Evolutionary conservation across 2,888 invertebrate genomes (phyloP).

Genomic region (Drosophila monieri): DNA sequence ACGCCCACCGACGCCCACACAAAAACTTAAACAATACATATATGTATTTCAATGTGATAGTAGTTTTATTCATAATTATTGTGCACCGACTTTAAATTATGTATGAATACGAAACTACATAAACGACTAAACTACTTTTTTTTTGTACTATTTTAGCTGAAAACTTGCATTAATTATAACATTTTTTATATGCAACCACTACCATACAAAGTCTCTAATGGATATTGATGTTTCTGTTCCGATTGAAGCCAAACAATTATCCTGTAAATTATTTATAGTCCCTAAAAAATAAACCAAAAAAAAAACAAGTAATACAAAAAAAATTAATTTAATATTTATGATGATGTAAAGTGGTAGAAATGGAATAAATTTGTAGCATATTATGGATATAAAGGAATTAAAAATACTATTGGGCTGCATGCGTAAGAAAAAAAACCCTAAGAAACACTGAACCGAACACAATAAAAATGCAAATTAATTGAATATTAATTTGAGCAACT

Average conservation of each 20-base stretch:
- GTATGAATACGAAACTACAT: slow-evolving; percentile 13
- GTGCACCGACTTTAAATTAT: slow-evolving; percentile 43
- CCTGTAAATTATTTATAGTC: slow-evolving; percentile 55
- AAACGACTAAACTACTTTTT: slow-evolving; percentile 17
- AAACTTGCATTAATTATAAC: slow-evolving; percentile 21
- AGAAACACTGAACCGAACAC: slow-evolving; percentile 40
- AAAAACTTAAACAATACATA: slow-evolving; percentile 22
- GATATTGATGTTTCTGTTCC: slow-evolving; percentile 28
- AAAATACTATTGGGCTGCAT: slow-evolving; percentile 58
- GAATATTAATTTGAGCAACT: slow-evolving; percentile 67
- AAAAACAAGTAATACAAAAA: slow-evolving; percentile 14
- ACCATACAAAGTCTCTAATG: slow-evolving; percentile 22
- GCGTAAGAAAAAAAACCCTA: slow-evolving; percentile 44
- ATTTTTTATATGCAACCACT: slow-evolving; percentile 31
- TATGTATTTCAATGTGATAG: slow-evolving; percentile 78
- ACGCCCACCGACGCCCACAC: slow-evolving; percentile 27
- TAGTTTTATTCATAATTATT: slow-evolving; percentile 73
- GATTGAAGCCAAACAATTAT: slow-evolving; percentile 37
- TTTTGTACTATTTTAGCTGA: slow-evolving; percentile 23
- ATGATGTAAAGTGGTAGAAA: slow-evolving; percentile 40
- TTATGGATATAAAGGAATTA: slow-evolving; percentile 42
- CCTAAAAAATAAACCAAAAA: slow-evolving; percentile 26
- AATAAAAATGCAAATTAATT: slow-evolving; percentile 67
- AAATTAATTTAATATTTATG: slow-evolving; percentile 23
- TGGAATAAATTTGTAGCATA: slow-evolving; percentile 59